Evolutionary conservation across 2,888 invertebrate genomes (phyloP), one percentile per base, ranked within the genome.

Genomic region (Drosophila rellima): DNA sequence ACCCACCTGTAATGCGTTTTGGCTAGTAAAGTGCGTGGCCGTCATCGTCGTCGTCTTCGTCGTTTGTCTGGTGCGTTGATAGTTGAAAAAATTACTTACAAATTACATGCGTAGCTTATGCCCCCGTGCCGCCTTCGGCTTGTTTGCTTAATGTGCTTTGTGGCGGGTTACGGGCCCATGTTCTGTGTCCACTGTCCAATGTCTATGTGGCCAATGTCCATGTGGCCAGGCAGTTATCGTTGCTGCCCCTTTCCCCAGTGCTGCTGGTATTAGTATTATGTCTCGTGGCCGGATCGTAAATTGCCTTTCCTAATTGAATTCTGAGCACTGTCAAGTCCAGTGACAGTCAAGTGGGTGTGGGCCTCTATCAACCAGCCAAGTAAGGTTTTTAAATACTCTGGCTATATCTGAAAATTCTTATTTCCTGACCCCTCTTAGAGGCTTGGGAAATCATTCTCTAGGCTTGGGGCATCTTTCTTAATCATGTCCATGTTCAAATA

Each of bases 61-160:
- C 71, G 81, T 74, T 83, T 71, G 82, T 82, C 80, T 80, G 73
- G 60, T 55, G 64, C 72, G 88, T 87, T 85, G 89, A 89, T 85
- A 88, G 88, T 77, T 85, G 88, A 85, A 89, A 89, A 88, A 88
- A 85, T 85, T 79, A 85, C 86, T 88, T 89, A 82, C 89, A 85
- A 89, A 88, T 85, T 88, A 85, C 84, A 85, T 89, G 89, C 86
- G 88, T 89, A 87, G 83, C 83, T 84, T 89, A 89, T 81, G 88
- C 79, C 83, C 89, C 89, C 79, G 82, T 87, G 87, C 87, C 75
- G 87, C 79, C 82, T 82, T 87, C 77, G 65, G 89, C 78, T 73
- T 75, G 78, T 79, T 75, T 75, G 78, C 88, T 87, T 88, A 88
- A 87, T 87, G 89, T 70, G 79, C 73, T 78, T 84, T 87, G 62